These are phyloP conservation scores for Paguma larvata DNA, from an alignment of 2,797 vertebrate species.

Conservation along the genomic window DNA sequence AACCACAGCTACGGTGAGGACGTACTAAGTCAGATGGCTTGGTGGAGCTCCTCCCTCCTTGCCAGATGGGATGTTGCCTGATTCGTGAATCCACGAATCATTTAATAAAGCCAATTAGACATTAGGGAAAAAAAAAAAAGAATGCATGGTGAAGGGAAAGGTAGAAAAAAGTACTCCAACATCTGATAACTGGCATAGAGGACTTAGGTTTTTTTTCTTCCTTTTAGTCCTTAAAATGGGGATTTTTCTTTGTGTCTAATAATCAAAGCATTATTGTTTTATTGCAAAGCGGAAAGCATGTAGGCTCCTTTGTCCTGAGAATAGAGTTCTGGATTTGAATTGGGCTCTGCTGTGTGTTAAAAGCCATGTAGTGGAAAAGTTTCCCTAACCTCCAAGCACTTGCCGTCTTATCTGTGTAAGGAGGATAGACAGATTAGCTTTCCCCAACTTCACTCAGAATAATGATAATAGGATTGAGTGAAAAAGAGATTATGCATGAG, in stretches of 20 bases:
- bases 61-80: background rate
- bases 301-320: background rate
- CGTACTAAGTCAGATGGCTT: background rate
- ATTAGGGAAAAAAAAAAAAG: background rate
- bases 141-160: background rate
- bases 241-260: background rate
- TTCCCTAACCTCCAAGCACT: background rate
- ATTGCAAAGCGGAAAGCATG: background rate
- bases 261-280: background rate
- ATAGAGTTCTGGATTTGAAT: conserved; percentile 12
- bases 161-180: background rate
- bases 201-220: background rate
- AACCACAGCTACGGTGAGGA: background rate
- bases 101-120: background rate
- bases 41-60: background rate
- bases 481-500: conserved; percentile 51
- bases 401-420: conserved; percentile 13
- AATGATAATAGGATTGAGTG: background rate
- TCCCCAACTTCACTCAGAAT: background rate
- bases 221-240: conserved; percentile 1
- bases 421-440: background rate
- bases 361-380: background rate
- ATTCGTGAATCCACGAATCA: background rate
- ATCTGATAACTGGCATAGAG: background rate
- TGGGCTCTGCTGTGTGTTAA: background rate